phyloP scores from a whole-genome alignment of 2,113 vertebrate genomes.

The Xenopus borealis region DNA sequence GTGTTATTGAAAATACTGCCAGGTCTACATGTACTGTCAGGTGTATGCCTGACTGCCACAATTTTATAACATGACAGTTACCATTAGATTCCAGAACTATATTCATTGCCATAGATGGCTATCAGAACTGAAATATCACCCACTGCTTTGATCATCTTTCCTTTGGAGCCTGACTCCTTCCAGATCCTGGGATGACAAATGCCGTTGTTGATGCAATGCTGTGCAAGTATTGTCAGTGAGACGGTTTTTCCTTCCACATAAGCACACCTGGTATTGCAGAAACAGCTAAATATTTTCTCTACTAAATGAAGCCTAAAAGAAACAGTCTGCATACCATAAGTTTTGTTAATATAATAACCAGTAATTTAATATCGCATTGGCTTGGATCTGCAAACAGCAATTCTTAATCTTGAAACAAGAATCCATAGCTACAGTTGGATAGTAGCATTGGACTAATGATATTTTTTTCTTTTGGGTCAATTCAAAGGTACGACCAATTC shows the following conservation, averaged over 20 bases:
- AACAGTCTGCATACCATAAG: neutral
- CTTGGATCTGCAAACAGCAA: no score
- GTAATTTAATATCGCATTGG: no score
- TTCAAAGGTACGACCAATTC: no score
- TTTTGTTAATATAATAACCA: no score
- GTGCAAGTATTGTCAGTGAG: neutral
- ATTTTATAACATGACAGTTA: neutral
- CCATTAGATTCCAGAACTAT: neutral
- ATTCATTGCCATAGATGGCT: slow-evolving; percentile 23
- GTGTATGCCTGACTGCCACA: neutral
- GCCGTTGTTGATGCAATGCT: neutral
- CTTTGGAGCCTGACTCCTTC: slow-evolving; percentile 15
- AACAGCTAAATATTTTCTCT: neutral
- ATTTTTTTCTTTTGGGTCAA: no score
- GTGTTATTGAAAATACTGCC: neutral
- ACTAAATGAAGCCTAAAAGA: neutral
- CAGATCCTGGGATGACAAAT: neutral
- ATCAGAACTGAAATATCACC: neutral
- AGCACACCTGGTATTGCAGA: neutral
- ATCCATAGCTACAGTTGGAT: no score
- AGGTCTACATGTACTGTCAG: neutral
- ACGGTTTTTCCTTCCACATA: neutral
- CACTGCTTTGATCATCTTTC: slow-evolving; percentile 10
- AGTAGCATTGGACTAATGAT: no score
- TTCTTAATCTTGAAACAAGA: no score